Base-by-base conservation (phyloP, 2,888 invertebrate species). In the Campopleginae sp. region DNA sequence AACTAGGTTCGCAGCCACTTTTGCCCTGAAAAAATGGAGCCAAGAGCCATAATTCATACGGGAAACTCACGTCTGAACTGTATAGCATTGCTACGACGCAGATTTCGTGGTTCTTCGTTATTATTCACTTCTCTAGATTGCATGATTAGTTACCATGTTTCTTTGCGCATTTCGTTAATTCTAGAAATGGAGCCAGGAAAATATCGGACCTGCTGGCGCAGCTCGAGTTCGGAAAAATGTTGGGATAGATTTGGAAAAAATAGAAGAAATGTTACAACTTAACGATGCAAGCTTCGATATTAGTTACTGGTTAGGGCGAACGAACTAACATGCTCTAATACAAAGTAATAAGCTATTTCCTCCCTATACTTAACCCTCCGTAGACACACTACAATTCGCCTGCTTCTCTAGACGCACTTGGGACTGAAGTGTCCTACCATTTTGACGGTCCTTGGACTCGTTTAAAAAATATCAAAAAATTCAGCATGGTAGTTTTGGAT, bases 241-340 rank as follows among this genome's bases (percentile, higher is more conserved):
- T 12, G 27, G 27, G 58, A 58, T 27, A 14, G 1, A 27, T 58
- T 27, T 3, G 12, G 7, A 7, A 10, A 14, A 27, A 14, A 27
- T 14, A 14, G 38, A 10, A 38, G 10, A 38, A 27, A 58, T 58
- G 12, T 27, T 27, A 58, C 12, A 58, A 58, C 58, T 27, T 4
- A 27, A 58, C 14, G 58, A 27, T 14, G 58, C 58, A 58, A 58
- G 27, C 14, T 58, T 58, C 19, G 27, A 12, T 14, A 27, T 58
- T 6, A 14, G 27, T 58, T 58, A 58, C 27, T 58, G 14, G 27
- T 58, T 58, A 5, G 17, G 44, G 46, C 8, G 17, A 68, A 68
- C 4, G n/a, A 44, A 71, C 31, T 17, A 71, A 51, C 71, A 71
- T 51, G 71, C 51, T 72, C 72, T 58, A 72, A 51, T 5, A n/a